phyloP scores from a whole-genome alignment of 2,888 invertebrate genomes.

The Lycia hirtaria region DNA sequence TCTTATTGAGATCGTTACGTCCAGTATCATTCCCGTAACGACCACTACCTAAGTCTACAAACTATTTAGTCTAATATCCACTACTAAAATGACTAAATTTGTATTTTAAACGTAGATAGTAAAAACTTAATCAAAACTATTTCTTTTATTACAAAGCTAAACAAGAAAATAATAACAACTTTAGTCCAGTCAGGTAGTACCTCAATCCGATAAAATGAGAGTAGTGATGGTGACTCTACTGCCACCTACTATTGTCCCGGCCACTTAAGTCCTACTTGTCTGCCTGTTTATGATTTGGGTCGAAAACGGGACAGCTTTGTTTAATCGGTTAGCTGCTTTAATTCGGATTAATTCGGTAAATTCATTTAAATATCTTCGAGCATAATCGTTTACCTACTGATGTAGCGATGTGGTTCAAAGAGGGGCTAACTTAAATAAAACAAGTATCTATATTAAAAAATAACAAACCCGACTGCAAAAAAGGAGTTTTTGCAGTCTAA shows the following conservation, averaged over 20 bases:
- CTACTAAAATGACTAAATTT: too few relatives aligned
- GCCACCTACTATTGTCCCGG: conserved; percentile 27
- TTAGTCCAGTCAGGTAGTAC: neutral
- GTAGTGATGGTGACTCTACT: conserved; percentile 8
- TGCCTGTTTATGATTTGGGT: conserved; percentile 45
- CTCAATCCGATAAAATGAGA: neutral
- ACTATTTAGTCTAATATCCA: too few relatives aligned
- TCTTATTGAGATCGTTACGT: too few relatives aligned
- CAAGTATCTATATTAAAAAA: neutral
- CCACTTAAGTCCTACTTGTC: conserved; percentile 35
- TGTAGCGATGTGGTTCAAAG: neutral
- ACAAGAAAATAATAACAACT: neutral
- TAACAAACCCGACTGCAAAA: too few relatives aligned
- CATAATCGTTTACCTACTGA: neutral
- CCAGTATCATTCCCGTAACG: too few relatives aligned
- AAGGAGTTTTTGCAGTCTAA: too few relatives aligned
- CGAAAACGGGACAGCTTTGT: conserved; percentile 38
- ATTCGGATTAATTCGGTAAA: conserved; percentile 27
- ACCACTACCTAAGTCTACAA: too few relatives aligned
- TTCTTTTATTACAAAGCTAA: too few relatives aligned
- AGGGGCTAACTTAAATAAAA: neutral
- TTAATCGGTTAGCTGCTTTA: conserved; percentile 18
- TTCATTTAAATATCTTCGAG: conserved; percentile 7
- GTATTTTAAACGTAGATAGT: too few relatives aligned
- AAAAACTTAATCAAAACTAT: too few relatives aligned